Evolutionary conservation across 1,140 invertebrate genomes (phyloP).

Genomic region (Bathynomus jamesi): DNA sequence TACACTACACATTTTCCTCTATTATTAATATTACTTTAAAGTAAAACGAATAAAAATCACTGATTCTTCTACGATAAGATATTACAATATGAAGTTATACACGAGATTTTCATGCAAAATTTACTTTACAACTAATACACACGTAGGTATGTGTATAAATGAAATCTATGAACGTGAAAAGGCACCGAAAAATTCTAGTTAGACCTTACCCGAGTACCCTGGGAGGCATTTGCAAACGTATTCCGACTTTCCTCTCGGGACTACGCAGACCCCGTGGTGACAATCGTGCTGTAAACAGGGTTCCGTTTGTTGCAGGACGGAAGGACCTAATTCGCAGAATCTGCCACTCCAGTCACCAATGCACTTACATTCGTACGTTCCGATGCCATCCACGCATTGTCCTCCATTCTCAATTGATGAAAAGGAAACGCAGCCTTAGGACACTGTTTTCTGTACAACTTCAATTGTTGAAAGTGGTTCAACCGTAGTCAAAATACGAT

Average conservation of each 20-base stretch:
- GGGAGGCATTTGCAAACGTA: slow-evolving; percentile 94
- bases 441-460: too few species aligned
- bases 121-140: too few species aligned
- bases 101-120: too few species aligned
- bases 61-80: too few species aligned
- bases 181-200: not conserved
- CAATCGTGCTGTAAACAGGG: slow-evolving; percentile 95
- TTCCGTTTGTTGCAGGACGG: slow-evolving; percentile 69
- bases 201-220: slow-evolving; percentile 72
- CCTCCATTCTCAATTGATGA: slow-evolving; percentile 68
- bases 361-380: slow-evolving; percentile 80
- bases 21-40: too few species aligned
- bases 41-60: too few species aligned
- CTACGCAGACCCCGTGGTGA: slow-evolving; percentile 92
- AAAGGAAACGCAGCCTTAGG: too few species aligned
- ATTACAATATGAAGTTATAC: too few species aligned
- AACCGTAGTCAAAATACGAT: too few species aligned
- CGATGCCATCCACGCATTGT: slow-evolving; percentile 79
- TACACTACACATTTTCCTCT: too few species aligned
- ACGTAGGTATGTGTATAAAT: too few species aligned
- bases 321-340: slow-evolving; percentile 76
- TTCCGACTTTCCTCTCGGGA: slow-evolving; percentile 67
- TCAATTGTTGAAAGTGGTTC: too few species aligned
- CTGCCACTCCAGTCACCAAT: slow-evolving; percentile 75
- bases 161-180: not conserved